Evolutionary conservation across 1,140 invertebrate genomes (phyloP).

Genomic region (Grapholita molesta): DNA sequence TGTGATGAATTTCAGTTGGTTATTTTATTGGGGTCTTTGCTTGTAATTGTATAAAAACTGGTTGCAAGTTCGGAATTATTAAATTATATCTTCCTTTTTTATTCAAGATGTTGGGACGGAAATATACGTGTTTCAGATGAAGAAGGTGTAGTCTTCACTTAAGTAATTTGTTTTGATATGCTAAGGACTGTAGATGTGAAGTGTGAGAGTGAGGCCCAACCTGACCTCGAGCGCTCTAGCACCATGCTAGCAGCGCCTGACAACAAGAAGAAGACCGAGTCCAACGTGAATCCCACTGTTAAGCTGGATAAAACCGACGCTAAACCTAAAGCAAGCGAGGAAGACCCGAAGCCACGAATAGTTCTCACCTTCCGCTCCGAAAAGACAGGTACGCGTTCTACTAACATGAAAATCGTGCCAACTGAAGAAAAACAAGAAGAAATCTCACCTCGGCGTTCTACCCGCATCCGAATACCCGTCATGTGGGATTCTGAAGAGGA

Average conservation of each 20-base stretch:
- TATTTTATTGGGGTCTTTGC: not conserved
- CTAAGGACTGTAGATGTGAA: not conserved
- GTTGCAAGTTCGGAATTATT: not conserved
- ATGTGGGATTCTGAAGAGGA: constrained; percentile 67
- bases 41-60: too few species aligned
- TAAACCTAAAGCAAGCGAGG: constrained; percentile 19
- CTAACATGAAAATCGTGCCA: constrained; percentile 74
- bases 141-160: not conserved
- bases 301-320: constrained; percentile 42
- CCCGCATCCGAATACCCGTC: constrained; percentile 34
- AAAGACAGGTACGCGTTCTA: constrained; percentile 67
- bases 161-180: constrained; percentile 1
- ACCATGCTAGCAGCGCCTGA: constrained; percentile 12
- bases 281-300: constrained; percentile 43
- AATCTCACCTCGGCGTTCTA: constrained; percentile 49
- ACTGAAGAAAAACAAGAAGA: constrained; percentile 72
- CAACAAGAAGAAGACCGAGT: constrained; percentile 31
- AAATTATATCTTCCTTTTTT: not conserved
- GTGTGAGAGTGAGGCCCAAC: not conserved
- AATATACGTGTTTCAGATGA: not conserved
- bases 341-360: constrained; percentile 71
- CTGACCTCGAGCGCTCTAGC: not conserved
- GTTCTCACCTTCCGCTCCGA: constrained; percentile 75
- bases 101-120: not conserved
- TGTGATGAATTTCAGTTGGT: not conserved